These are phyloP conservation scores for Tricholaema leucomelas DNA, from an alignment of 2,113 vertebrate genomes.

Conservation along the genomic window DNA sequence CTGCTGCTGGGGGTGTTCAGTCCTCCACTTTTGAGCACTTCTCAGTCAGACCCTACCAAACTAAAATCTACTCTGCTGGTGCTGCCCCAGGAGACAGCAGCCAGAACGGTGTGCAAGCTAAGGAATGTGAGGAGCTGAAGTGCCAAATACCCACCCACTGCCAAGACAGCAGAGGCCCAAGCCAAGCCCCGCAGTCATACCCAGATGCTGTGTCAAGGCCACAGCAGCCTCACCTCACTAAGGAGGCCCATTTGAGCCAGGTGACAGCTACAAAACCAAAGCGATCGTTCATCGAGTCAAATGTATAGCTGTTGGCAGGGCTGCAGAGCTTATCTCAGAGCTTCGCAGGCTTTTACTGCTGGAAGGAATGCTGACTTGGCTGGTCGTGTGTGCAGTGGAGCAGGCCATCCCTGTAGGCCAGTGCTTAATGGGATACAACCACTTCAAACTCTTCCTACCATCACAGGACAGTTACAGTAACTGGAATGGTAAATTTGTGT, in stretches of 20 bases:
- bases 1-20: slow-evolving; percentile 65
- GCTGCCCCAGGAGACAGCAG: slow-evolving; percentile 68
- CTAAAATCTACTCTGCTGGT: slow-evolving; percentile 65
- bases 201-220: slow-evolving; percentile 76
- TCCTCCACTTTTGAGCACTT: slow-evolving; percentile 76
- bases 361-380: neutral
- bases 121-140: slow-evolving; percentile 78
- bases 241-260: slow-evolving; percentile 82
- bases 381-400: neutral
- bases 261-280: slow-evolving; percentile 90
- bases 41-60: slow-evolving; percentile 77
- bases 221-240: slow-evolving; percentile 70
- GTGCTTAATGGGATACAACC: slow-evolving; percentile 13
- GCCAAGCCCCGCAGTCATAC: slow-evolving; percentile 70
- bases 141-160: slow-evolving; percentile 78
- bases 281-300: slow-evolving; percentile 96
- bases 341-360: neutral
- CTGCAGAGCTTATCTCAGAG: neutral
- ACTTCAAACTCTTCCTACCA: slow-evolving; percentile 21
- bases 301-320: slow-evolving; percentile 79
- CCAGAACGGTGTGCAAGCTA: slow-evolving; percentile 83
- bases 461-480: slow-evolving; percentile 26
- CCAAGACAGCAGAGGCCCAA: slow-evolving; percentile 79
- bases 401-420: neutral
- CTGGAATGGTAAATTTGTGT: neutral